phyloP scores from a whole-genome alignment of 2,888 invertebrate genomes.

The Cataglyphis cursor region DNA sequence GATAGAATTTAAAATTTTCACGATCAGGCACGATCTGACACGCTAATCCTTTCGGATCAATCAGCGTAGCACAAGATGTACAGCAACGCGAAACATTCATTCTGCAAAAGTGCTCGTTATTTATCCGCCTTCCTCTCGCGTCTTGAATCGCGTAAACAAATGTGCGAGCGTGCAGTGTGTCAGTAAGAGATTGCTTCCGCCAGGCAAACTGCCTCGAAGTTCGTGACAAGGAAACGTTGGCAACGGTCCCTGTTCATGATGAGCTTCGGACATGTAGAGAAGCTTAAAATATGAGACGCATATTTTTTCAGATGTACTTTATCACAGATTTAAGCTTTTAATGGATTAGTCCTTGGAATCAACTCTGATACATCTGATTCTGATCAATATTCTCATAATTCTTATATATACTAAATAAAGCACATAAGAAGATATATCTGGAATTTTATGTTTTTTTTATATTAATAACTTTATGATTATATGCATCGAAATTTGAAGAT shows the following conservation, averaged over 20 bases:
- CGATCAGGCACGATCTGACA: not conserved
- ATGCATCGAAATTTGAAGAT: not conserved
- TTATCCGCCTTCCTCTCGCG: conserved; percentile 35
- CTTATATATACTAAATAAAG: not conserved
- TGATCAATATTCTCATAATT: not conserved
- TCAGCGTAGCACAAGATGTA: conserved; percentile 14
- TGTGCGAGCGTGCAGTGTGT: conserved; percentile 55
- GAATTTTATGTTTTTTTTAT: not conserved
- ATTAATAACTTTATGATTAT: not conserved
- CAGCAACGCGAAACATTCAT: conserved; percentile 19
- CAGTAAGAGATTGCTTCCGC: conserved; percentile 58
- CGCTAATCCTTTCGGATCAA: conserved; percentile 33
- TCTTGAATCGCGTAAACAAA: conserved; percentile 55
- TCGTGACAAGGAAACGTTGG: conserved; percentile 54
- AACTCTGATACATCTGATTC: not conserved
- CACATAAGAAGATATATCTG: not conserved
- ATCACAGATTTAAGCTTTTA: not conserved
- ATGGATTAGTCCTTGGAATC: not conserved
- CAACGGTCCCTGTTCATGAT: conserved; percentile 45
- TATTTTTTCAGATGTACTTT: conserved; percentile 29
- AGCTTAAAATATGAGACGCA: conserved; percentile 49
- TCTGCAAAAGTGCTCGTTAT: conserved; percentile 46
- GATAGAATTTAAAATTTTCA: conserved; percentile 3
- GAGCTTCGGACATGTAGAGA: conserved; percentile 40
- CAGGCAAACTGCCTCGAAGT: conserved; percentile 47